Evolutionary conservation across 2,888 invertebrate species (phyloP).

Genomic region (Pseudoips prasinana): DNA sequence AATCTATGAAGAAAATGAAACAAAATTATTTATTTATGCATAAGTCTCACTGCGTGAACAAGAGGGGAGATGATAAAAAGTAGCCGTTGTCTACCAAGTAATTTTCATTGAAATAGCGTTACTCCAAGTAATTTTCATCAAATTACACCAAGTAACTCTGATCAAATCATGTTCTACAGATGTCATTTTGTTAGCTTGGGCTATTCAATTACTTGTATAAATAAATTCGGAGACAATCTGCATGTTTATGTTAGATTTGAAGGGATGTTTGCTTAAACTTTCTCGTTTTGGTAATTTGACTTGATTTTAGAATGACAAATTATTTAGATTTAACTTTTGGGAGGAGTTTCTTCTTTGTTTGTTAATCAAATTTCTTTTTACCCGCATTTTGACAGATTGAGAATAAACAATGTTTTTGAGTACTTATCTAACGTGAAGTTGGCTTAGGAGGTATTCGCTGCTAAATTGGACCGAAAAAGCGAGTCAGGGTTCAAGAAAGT

Average conservation of each 20-base stretch:
- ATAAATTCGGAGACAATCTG: conserved; percentile 67
- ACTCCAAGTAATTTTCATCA: conserved; percentile 45
- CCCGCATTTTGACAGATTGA: too few species aligned
- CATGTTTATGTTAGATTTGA: conserved; percentile 61
- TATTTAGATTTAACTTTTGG: conserved; percentile 20
- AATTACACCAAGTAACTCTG: conserved; percentile 47
- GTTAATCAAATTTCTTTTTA: too few species aligned
- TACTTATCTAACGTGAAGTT: too few species aligned
- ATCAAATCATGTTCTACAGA: conserved; percentile 64
- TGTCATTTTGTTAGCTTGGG: conserved; percentile 54
- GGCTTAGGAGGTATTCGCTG: too few species aligned
- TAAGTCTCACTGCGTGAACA: too few species aligned
- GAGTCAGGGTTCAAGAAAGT: too few species aligned
- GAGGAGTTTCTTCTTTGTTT: conserved; percentile 1
- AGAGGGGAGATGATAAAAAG: conserved; percentile 26
- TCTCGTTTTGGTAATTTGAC: conserved; percentile 25
- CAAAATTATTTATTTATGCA: too few species aligned
- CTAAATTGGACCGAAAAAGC: too few species aligned
- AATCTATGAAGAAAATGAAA: too few species aligned
- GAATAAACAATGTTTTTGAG: too few species aligned
- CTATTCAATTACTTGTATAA: conserved; percentile 75
- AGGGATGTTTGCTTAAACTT: conserved; percentile 57
- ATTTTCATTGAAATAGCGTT: background rate
- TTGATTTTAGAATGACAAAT: conserved; percentile 24
- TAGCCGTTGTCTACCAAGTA: conserved; percentile 4